Conservation (phyloP, 2,888 invertebrate genomes). For the Himalopsyche japonica region DNA sequence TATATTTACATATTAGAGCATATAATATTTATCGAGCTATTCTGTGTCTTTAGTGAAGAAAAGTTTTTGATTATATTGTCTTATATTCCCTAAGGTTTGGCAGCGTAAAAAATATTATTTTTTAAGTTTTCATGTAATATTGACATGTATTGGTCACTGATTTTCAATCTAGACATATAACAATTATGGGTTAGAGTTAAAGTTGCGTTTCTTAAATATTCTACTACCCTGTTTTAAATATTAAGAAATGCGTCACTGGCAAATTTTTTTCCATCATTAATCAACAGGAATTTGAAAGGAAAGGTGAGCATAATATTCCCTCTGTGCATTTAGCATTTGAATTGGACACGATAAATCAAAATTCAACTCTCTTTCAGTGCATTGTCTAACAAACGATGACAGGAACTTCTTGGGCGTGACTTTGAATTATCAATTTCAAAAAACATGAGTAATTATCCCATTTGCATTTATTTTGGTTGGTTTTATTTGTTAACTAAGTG, state of each 20-base stretch:
- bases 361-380: slow-evolving; percentile 2
- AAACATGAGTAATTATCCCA: slow-evolving; percentile 25
- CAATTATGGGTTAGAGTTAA: too few species aligned
- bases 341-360: slow-evolving; percentile 25
- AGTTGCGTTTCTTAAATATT: too few species aligned
- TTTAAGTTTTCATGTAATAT: too few species aligned
- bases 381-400: slow-evolving; percentile 20
- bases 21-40: too few species aligned
- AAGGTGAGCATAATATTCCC: slow-evolving; percentile 4
- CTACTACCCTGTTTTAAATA: too few species aligned
- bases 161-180: too few species aligned
- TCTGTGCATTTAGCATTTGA: slow-evolving; percentile 9
- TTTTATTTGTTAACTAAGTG: not conserved
- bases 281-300: not conserved
- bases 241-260: not conserved
- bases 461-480: slow-evolving; percentile 16
- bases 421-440: slow-evolving; percentile 27
- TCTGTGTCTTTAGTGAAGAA: too few species aligned
- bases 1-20: too few species aligned
- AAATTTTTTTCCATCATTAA: not conserved
- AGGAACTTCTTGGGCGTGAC: slow-evolving; percentile 25
- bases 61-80: too few species aligned
- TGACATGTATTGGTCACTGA: too few species aligned
- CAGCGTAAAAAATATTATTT: too few species aligned
- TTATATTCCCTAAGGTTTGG: too few species aligned